Evolutionary conservation across 2,113 vertebrate genomes (phyloP).

Genomic region (Nycticorax nycticorax): DNA sequence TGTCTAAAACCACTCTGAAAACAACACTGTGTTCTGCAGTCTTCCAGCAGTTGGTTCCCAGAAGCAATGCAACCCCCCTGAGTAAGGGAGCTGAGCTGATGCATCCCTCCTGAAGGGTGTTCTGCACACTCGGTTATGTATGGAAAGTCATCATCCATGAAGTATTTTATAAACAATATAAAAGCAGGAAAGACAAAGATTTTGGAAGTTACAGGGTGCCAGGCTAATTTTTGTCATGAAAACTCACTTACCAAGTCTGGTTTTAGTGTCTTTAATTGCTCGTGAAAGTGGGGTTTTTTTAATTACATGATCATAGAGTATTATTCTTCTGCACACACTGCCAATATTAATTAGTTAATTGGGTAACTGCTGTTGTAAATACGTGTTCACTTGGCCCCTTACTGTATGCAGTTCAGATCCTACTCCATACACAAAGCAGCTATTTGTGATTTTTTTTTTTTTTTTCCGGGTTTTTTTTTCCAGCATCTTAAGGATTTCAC

Average conservation of each 20-base stretch:
- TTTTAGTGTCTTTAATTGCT: background rate
- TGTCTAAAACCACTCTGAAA: background rate
- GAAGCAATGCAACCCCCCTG: background rate
- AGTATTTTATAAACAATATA: background rate
- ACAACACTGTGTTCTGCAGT: background rate
- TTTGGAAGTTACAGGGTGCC: background rate
- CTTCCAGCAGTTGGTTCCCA: background rate
- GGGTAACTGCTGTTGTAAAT: background rate
- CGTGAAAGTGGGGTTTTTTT: background rate
- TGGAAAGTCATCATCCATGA: fast-evolving
- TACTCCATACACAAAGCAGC: background rate
- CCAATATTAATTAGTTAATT: background rate
- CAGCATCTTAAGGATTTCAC: background rate
- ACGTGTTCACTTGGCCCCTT: background rate
- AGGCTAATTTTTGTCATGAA: background rate
- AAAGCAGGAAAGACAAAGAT: background rate
- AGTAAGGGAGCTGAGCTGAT: background rate
- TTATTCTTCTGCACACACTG: background rate
- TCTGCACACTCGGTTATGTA: background rate
- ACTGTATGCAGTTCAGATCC: background rate
- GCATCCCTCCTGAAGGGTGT: background rate
- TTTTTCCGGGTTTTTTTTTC: background rate
- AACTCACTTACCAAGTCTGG: background rate
- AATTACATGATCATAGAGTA: background rate
- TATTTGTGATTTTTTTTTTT: background rate